These are phyloP conservation scores for Andinoacara biseriatus DNA, from an alignment of 2,113 vertebrate genomes.

Conservation along the genomic window DNA sequence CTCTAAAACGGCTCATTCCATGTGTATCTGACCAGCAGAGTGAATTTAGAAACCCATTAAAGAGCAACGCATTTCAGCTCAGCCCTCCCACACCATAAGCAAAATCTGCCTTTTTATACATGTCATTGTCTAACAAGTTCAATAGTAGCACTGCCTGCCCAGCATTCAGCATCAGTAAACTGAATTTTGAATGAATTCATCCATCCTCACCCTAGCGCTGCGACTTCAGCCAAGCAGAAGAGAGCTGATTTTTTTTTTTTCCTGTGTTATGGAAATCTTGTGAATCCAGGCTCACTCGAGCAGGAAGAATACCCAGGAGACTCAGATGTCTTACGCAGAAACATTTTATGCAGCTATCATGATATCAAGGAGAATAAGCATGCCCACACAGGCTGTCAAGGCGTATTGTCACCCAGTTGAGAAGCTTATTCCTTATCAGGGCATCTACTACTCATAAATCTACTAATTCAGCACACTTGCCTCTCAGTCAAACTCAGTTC, in stretches of 20 bases:
- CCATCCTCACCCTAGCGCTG: background rate
- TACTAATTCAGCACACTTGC: background rate
- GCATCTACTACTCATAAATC: background rate
- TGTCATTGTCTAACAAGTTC: constrained; percentile 15
- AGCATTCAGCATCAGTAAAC: background rate
- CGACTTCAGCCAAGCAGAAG: constrained; percentile 23
- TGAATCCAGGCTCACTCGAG: background rate
- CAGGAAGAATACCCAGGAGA: too few species aligned
- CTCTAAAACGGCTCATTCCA: background rate
- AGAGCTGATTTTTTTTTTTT: constrained; percentile 27
- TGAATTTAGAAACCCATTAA: background rate
- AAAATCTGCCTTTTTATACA: background rate
- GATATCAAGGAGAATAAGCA: background rate
- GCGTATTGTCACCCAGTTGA: background rate
- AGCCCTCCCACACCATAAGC: background rate
- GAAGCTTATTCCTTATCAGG: background rate
- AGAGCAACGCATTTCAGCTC: too few species aligned
- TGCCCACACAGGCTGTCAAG: background rate
- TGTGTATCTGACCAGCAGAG: background rate
- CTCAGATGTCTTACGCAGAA: background rate
- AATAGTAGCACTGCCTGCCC: background rate
- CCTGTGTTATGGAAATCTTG: background rate
- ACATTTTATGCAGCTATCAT: constrained; percentile 4
- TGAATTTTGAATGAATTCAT: constrained; percentile 36
- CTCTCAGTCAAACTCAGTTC: background rate